These are phyloP conservation scores for Aepyceros melampus DNA, from an alignment of 2,113 vertebrate species.

Conservation along the genomic window DNA sequence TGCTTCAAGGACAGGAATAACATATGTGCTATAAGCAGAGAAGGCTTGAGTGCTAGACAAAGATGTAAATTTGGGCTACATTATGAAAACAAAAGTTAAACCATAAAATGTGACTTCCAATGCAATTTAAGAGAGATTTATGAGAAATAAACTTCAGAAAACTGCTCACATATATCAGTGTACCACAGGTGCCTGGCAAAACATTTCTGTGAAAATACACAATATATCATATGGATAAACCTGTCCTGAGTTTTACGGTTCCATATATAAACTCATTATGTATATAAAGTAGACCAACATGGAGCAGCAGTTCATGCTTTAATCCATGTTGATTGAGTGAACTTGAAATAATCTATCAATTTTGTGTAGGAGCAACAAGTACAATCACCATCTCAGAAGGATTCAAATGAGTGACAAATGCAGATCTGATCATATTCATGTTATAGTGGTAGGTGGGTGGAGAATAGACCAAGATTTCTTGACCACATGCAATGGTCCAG, in stretches of 20 bases:
- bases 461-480: not conserved
- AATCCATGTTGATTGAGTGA: conserved; percentile 30
- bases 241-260: conserved; percentile 53
- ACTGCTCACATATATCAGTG: conserved; percentile 50
- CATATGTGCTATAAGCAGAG: not conserved
- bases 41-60: not conserved
- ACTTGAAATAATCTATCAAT: conserved; percentile 13
- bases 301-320: conserved; percentile 32
- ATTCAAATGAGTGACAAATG: not conserved
- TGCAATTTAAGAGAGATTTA: conserved; percentile 52
- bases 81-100: conserved; percentile 69
- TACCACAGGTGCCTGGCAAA: conserved; percentile 58
- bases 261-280: conserved; percentile 54
- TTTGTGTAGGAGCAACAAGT: not conserved
- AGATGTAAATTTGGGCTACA: conserved; percentile 59
- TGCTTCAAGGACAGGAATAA: not conserved
- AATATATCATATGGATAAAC: conserved; percentile 45
- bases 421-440: not conserved
- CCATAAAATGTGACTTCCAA: conserved; percentile 66
- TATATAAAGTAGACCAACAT: conserved; percentile 49
- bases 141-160: conserved; percentile 66
- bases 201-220: conserved; percentile 63
- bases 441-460: not conserved
- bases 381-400: not conserved
- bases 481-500: not conserved